A percentile compares a stretch with the other conserved stretches of the same genome.
Conservation (phyloP, 2,113 vertebrate genomes). For the Burhinus oedicnemus region DNA sequence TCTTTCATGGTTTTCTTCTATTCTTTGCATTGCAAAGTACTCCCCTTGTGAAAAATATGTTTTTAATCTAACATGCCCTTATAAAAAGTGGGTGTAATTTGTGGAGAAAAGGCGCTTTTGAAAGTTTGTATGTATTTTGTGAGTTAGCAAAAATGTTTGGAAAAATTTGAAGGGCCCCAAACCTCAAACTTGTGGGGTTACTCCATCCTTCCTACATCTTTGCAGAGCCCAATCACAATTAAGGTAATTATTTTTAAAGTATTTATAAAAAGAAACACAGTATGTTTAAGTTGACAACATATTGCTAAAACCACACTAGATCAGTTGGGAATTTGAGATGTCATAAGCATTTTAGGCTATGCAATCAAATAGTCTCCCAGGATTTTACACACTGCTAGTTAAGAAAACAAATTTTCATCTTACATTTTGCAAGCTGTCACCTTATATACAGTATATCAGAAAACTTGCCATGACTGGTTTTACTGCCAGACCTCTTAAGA, state of each 20-base stretch:
- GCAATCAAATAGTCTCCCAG: conserved; percentile 70
- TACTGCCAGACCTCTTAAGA: conserved; percentile 77
- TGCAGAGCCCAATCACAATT: conserved; percentile 34
- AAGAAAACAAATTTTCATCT: conserved; percentile 83
- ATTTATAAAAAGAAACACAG: conserved; percentile 44
- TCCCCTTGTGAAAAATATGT: neutral
- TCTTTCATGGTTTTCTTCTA: neutral
- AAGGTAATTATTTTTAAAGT: conserved; percentile 15
- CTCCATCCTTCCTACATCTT: neutral
- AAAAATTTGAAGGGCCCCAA: neutral
- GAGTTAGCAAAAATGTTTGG: conserved; percentile 21
- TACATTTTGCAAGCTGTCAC: conserved; percentile 80
- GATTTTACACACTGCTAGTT: conserved; percentile 78
- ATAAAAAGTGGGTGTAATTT: neutral
- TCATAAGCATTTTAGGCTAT: conserved; percentile 68
- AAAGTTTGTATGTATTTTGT: conserved; percentile 3
- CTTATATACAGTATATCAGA: conserved; percentile 76
- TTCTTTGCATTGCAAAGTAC: neutral
- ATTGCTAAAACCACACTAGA: conserved; percentile 58
- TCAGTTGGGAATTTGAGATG: conserved; percentile 64
- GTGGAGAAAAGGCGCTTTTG: neutral
- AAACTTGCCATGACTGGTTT: conserved; percentile 75
- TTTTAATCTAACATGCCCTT: neutral
- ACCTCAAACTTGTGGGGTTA: neutral
- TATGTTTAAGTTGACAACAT: conserved; percentile 52